phyloP scores from a whole-genome alignment of 1,140 invertebrate genomes.

The Paracyclopina nana region DNA sequence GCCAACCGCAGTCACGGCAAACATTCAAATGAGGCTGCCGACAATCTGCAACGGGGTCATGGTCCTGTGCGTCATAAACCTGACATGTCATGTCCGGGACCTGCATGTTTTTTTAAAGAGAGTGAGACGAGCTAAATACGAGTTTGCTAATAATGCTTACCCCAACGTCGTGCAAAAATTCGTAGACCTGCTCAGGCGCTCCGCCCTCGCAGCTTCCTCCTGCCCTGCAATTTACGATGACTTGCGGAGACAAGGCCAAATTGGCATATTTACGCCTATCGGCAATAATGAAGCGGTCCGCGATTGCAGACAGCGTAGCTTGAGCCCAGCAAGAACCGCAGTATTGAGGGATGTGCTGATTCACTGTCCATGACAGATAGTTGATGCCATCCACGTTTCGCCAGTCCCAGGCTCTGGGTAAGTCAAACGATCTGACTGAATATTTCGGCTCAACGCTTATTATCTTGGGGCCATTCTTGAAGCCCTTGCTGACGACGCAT shows the following conservation, averaged over 20 bases:
- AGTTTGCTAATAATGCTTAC: background rate
- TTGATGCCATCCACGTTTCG: constrained; percentile 13
- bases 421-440: background rate
- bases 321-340: constrained; percentile 17
- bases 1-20: constrained; percentile 15
- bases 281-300: constrained; percentile 15
- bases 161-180: background rate
- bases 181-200: background rate
- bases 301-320: constrained; percentile 11
- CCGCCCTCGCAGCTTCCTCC: constrained; percentile 15
- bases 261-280: constrained; percentile 7
- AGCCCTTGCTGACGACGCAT: background rate
- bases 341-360: constrained; percentile 15
- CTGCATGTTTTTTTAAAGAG: background rate
- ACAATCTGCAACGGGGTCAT: constrained; percentile 8
- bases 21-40: constrained; percentile 6
- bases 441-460: background rate
- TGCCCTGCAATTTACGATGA: constrained; percentile 13
- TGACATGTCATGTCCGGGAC: constrained; percentile 15
- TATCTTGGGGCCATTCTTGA: background rate
- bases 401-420: constrained; percentile 14
- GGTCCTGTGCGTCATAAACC: constrained; percentile 9
- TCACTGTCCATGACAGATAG: constrained; percentile 15
- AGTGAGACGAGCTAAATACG: background rate
- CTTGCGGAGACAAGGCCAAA: constrained; percentile 12